Evolutionary conservation across 1,140 invertebrate species (phyloP), one percentile per base, ranked within the genome.

Genomic region (Neodiprion pinetum): DNA sequence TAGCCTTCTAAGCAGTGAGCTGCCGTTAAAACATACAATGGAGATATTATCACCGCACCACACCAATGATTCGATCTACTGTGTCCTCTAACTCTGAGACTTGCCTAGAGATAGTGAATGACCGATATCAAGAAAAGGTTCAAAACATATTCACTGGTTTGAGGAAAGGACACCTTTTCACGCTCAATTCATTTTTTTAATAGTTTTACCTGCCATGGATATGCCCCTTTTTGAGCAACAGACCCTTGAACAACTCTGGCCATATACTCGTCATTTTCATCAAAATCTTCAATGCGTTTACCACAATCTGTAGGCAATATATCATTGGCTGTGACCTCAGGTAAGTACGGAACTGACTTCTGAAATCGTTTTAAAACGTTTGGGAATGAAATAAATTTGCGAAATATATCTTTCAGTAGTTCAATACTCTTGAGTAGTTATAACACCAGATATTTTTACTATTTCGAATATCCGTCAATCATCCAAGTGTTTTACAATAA

Each of bases 1-100:
- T 92, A 93, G 7, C 93, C 93, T 75, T 90, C 86, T 11, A 96
- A 86, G 81, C 95, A 96, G 84, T 96, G 95, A 1, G 94, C 95
- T 1, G 95, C 94, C n/a, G 94, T 95, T 5, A 96, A 84, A 8
- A 96, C 88, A 83, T 94, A 93, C 65, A 91, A 84, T 48, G 92
- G 89, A 11, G 91, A 91, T 47, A 96, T 88, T 3, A 96, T 89
- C 3, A 95, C 92, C 0, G 93, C 95, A 1, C 95, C 95, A 81
- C 95, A 96, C 92, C 92, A 95, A 84, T 95, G 94, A 65, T 84
- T 90, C 1, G 90, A 90, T 77, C 89, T 88, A 23, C 86, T 89
- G 67, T 90, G 88, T 14, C 90, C 91, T 71, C 91, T 89, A 1
- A 92, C 87, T 72, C 93, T 85, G 70, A 96, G 88, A 67, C 93